Evolutionary conservation across 2,113 vertebrate species (phyloP).

Genomic region (rat (Rattus norvegicus)): GRCr8 NC_086027.1:56438501-56439000

Average conservation of each 20-base stretch:
- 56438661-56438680: no score
- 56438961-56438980: slow-evolving; percentile 18
- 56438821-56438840: background rate
- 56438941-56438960: background rate
- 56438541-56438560: no score
- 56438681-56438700: no score
- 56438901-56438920: background rate
- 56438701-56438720: slow-evolving; percentile 10
- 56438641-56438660: no score
- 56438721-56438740: background rate
- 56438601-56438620: no score
- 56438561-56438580: no score
- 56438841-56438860: background rate
- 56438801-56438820: background rate
- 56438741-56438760: slow-evolving; percentile 23
- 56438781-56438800: background rate
- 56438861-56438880: background rate
- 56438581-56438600: no score
- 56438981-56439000: background rate
- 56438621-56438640: no score
- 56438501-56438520: no score
- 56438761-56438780: background rate
- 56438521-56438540: no score
- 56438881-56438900: background rate
- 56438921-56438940: background rate